Base-by-base conservation (phyloP, 2,888 invertebrate species). In the Coleophora flavipennella region DNA sequence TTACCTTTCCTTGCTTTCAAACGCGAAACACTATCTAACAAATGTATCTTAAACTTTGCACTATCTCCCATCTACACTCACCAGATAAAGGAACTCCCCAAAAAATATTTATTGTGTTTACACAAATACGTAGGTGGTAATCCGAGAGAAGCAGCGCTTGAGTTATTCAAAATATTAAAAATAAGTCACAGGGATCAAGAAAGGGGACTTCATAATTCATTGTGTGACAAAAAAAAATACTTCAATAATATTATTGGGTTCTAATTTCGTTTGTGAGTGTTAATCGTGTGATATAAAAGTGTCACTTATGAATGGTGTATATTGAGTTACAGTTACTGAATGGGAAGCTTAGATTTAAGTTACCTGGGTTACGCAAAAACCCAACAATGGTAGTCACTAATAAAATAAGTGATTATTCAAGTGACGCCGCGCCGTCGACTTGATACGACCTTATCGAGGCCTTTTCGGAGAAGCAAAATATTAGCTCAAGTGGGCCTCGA, bases 91-190 rank as follows among this genome's bases (percentile, higher is more conserved):
- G 53, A 59, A 51, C 54, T 43, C 34, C 45, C 59, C 64, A 78
- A 80, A 80, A 79, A 77, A 68, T 70, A 78, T 77, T 79, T 75
- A 83, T 84, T 83, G 79, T 83, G 80, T 84, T 83, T 83, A 79
- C 70, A 76, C 75, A 79, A 83, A 81, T 76, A 76, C 75, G 83
- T 83, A 77, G 80, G 80, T 75, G 81, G 84, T 83, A 84, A 84
- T 72, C 69, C 62, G 79, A 81, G 73, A 45, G 55, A 62, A 50
- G 42, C 20, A 38, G 53, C 50, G 50, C 47, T 35, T 51, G 50
- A 58, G 51, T 57, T 64, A 65, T 66, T 68, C 64, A 70, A 61
- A 67, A 70, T 60, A 65, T 59, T 56, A 20, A 20, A 20, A 20
- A 29, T 29, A 64, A 67, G 54, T 68, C 62, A 59, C 43, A 46